These are phyloP conservation scores for Ecdyonurus torrentis DNA, from an alignment of 2,888 invertebrate genomes.

Conservation along the genomic window DNA sequence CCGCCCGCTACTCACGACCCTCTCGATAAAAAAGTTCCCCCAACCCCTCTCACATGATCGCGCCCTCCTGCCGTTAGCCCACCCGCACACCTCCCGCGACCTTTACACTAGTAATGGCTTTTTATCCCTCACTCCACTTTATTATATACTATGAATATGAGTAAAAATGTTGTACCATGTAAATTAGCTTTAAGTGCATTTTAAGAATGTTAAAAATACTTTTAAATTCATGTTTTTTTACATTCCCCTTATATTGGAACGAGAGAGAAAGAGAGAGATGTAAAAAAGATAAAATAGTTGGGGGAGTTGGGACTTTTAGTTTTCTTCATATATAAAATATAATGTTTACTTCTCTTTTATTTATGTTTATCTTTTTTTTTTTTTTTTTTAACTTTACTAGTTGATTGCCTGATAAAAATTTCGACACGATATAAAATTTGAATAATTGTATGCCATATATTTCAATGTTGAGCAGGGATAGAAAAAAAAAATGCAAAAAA, in stretches of 20 bases:
- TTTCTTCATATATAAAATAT: neutral
- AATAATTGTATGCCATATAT: neutral
- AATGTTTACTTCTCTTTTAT: too few relatives aligned
- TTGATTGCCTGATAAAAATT: neutral
- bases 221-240: neutral
- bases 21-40: neutral
- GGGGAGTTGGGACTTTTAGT: neutral
- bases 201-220: neutral
- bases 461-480: too few relatives aligned
- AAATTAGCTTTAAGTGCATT: slow-evolving; percentile 2
- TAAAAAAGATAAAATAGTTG: too few relatives aligned
- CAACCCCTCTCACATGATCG: neutral
- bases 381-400: neutral
- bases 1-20: too few relatives aligned
- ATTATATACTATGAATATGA: neutral
- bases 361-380: neutral
- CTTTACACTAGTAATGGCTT: slow-evolving; percentile 2
- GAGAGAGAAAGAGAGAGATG: neutral
- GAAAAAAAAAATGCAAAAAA: too few relatives aligned
- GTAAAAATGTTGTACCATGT: neutral
- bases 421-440: neutral
- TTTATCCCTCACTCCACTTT: neutral
- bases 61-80: neutral
- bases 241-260: neutral
- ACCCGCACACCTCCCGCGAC: neutral